Evolutionary conservation across 2,888 invertebrate species (phyloP), one percentile per base, ranked within the genome.

Genomic region (Drosophila birchii): DNA sequence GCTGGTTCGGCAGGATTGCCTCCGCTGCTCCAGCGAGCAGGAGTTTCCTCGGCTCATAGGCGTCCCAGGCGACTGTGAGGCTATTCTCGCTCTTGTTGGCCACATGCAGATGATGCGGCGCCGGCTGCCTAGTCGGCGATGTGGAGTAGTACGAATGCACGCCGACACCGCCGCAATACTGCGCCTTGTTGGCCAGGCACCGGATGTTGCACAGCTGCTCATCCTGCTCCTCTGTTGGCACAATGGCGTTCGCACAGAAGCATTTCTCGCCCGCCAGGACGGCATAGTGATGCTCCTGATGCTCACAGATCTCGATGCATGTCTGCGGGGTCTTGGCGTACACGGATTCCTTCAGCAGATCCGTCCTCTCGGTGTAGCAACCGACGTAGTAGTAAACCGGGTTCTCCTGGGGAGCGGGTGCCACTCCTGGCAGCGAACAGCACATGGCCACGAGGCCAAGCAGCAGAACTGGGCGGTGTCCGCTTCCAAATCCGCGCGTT

Each of bases 91-190:
- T 95, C 61, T 94, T 91, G 80, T 94, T 95, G 5, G 92, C 88
- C 5, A 95, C 91, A 53, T 93, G 91, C 26, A 96, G 88, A 66
- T 94, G 93, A 71, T 93, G 93, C 0, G 97, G 96, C n/a, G 96
- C 83, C 16, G 89, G 83, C 51, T 79, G 79, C 12, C 75, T 58
- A 9, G 71, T 45, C 51, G 88, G 54, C 36, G 79, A 76, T 1
- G 86, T 90, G 45, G 95, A 94, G 85, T 96, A 96, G 36, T 96
- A 94, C 79, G 95, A 95, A 62, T 95, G 95, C 0, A 95, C 94
- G 34, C 94, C 93, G 1, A 93, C 92, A 0, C 96, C 96, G 1
- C 96, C 96, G 88, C 96, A 96, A 70, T 93, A 93, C 81, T 94
- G 94, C 0, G 93, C 93, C 38, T 93, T 93, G 87, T 95, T 95